Conservation (phyloP, 2,797 vertebrate genomes). For the Sebastes steindachneri region DNA sequence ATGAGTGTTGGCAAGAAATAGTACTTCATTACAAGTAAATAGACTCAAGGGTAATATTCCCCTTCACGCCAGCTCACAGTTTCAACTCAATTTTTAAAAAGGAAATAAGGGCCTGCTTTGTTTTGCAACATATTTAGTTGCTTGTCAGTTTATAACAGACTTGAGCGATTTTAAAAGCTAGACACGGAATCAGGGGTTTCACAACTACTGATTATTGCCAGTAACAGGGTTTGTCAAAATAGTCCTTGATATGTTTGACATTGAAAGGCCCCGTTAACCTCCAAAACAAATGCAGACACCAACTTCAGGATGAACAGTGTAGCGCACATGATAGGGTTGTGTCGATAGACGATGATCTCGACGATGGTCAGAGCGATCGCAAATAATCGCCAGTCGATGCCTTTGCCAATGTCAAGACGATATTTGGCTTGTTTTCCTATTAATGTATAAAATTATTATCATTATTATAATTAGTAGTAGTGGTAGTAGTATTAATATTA, state of each 20-base stretch:
- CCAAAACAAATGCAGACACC: no score
- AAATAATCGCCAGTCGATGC: no score
- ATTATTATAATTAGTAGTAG: no score
- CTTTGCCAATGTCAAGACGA: no score
- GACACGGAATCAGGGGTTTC: not conserved
- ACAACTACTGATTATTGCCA: not conserved
- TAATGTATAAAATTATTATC: no score
- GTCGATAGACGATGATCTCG: no score
- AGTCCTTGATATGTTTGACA: not conserved
- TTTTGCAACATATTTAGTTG: not conserved
- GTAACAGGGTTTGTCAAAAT: not conserved
- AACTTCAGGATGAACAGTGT: not conserved
- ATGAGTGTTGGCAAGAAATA: conserved; percentile 29
- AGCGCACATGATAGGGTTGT: not conserved
- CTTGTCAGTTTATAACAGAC: not conserved
- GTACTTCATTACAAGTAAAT: conserved; percentile 32
- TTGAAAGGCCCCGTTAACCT: not conserved
- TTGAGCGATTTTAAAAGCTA: not conserved
- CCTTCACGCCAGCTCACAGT: not conserved
- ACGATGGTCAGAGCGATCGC: no score
- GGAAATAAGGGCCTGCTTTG: conserved; percentile 24
- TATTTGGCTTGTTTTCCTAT: no score
- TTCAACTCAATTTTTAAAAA: conserved; percentile 22
- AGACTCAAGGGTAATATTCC: conserved; percentile 20
- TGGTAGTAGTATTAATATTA: no score